Conservation (phyloP, 2,113 vertebrate genomes). For the Silurus glanis region DNA sequence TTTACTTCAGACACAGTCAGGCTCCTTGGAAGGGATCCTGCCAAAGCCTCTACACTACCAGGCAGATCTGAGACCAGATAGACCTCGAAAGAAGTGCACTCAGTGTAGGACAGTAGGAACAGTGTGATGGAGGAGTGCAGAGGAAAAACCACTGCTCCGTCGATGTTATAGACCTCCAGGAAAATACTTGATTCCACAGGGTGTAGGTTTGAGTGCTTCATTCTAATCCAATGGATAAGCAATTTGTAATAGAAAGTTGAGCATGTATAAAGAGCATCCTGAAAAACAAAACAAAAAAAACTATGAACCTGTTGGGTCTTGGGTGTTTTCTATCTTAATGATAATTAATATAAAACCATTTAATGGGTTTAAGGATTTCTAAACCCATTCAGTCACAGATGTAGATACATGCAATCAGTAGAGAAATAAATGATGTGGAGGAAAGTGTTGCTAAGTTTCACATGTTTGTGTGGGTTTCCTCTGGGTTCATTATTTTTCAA, state of each 20-base stretch:
- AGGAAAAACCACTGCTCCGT: conserved; percentile 74
- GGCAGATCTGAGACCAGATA: conserved; percentile 72
- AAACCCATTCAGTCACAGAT: neutral
- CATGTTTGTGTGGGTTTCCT: neutral
- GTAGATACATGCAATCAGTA: neutral
- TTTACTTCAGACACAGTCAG: conserved; percentile 68
- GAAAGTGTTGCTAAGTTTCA: neutral
- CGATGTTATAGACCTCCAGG: conserved; percentile 72
- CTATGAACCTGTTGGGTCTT: neutral
- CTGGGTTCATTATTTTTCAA: neutral
- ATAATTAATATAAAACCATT: neutral
- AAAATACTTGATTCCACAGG: conserved; percentile 75
- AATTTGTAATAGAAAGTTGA: neutral
- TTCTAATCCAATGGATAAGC: conserved; percentile 51
- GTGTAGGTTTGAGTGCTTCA: conserved; percentile 71
- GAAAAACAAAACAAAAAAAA: neutral
- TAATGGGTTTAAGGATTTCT: neutral
- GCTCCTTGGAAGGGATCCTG: conserved; percentile 56
- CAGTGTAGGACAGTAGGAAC: conserved; percentile 90
- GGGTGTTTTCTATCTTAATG: neutral
- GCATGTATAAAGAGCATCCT: neutral
- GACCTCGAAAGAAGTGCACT: conserved; percentile 82
- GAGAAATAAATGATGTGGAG: neutral
- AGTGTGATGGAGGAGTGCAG: conserved; percentile 86
- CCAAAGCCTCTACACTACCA: conserved; percentile 51